Evolutionary conservation across 2,113 vertebrate genomes (phyloP), one percentile per base, ranked within the genome.

Genomic region (Columbina picui): DNA sequence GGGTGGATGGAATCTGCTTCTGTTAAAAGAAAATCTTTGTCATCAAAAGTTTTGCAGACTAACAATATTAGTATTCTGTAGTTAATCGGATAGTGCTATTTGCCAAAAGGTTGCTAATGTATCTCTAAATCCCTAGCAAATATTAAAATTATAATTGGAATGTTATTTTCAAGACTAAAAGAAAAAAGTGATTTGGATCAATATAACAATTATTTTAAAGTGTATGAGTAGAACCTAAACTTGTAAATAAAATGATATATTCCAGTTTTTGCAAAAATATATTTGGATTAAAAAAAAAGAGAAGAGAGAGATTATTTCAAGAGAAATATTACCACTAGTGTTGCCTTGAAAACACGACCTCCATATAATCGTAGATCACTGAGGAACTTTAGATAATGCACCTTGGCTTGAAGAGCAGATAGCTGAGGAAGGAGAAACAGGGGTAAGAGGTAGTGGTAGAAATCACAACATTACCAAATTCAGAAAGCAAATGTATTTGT

Each of bases 371-470:
- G 98, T 86, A 99, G 97, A 92, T 99, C 99, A 94, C 98, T 99
- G 97, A 99, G 99, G 96, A 99, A 99, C 98, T 99, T 99, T 88
- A 99, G 98, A 98, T 99, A 99, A 98, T 99, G 99, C 52, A 99
- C 99, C 97, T 99, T 99, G 92, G 99, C 99, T 98, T 99, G 99
- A 90, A 99, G 96, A 78, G 99, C 99, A n/a, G 99, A 99, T 29
- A 99, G 98, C 99, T 99, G 97, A 94, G 92, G 85, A 95, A 93
- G 92, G 78, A 88, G 80, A 97, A 94, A 88, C 6, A 71, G 23
- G 22, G 18, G 15, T 89, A 89, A 94, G 96, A 89, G 13, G 52
- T 2, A 45, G 30, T 56, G 56, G 43, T 47, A 43, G 55, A 73
- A 91, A 93, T 60, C 36, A 87, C 60, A 25, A 41, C 16, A 60